Evolutionary conservation across 30 jellyfish, hydroid and myxozoan species (phyloP).

Genomic region (Nemopilema nomurai): DNA sequence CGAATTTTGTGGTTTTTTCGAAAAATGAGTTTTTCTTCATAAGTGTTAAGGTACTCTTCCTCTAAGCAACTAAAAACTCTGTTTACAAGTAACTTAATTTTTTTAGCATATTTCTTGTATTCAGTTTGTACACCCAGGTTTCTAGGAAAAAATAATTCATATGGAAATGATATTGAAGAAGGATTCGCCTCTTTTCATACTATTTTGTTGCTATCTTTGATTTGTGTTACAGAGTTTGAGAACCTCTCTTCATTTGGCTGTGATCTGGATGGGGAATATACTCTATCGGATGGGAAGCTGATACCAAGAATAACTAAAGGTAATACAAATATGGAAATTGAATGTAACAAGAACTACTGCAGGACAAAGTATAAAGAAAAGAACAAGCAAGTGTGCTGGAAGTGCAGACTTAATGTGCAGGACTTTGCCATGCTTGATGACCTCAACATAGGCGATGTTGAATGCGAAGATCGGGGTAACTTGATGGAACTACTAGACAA

Average conservation of each 20-base stretch:
- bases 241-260: not conserved
- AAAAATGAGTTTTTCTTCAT: too few species aligned
- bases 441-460: not conserved
- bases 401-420: not conserved
- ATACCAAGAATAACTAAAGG: not conserved
- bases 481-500: not conserved
- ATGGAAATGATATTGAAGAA: not conserved
- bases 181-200: not conserved
- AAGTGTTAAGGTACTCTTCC: too few species aligned
- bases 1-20: too few species aligned
- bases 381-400: constrained; percentile 5
- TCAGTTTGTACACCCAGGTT: too few species aligned
- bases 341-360: constrained; percentile 26
- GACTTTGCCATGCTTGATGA: not conserved
- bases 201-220: not conserved
- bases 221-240: not conserved
- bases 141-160: too few species aligned
- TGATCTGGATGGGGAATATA: constrained; percentile 1
- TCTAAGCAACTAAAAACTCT: too few species aligned
- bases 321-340: constrained; percentile 1
- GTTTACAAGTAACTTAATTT: too few species aligned
- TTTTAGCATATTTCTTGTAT: too few species aligned
- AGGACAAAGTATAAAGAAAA: not conserved
- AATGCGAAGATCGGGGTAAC: not conserved
- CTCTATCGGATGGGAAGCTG: not conserved